Conservation (phyloP, 2,797 vertebrate genomes). For the Varecia variegata region DNA sequence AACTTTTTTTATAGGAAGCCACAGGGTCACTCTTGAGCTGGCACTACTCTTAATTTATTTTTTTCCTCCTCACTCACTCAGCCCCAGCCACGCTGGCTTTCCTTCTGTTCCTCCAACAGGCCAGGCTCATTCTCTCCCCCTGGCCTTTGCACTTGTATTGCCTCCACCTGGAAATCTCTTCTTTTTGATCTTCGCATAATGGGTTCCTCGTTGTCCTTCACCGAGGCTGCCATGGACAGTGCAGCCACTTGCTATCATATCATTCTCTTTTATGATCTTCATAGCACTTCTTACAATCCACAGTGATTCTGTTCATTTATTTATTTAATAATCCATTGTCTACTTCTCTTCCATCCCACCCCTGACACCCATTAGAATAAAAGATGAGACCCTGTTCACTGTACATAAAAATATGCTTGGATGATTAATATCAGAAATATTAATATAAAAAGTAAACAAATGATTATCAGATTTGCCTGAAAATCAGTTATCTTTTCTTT, state of each 20-base stretch:
- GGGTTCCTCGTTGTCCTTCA: background rate
- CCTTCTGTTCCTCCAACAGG: background rate
- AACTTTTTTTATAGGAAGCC: background rate
- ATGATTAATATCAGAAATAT: no score
- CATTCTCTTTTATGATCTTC: background rate
- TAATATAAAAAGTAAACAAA: background rate
- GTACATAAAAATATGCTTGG: background rate
- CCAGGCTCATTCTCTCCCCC: background rate
- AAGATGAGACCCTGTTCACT: background rate
- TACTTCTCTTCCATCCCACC: background rate
- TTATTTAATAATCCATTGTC: slow-evolving; percentile 11
- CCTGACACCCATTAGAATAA: background rate
- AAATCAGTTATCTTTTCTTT: background rate
- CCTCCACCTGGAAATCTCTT: background rate
- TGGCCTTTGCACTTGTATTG: background rate
- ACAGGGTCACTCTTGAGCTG: background rate
- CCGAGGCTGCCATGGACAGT: background rate
- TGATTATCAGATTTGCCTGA: background rate
- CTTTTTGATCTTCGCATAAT: background rate
- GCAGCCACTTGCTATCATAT: background rate
- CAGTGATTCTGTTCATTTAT: background rate
- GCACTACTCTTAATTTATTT: background rate
- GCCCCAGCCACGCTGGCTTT: background rate
- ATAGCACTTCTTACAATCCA: background rate
- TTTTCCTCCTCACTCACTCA: background rate